Evolutionary conservation across 2,113 vertebrate species (phyloP).

Genomic region (Bambusicola thoracicus): DNA sequence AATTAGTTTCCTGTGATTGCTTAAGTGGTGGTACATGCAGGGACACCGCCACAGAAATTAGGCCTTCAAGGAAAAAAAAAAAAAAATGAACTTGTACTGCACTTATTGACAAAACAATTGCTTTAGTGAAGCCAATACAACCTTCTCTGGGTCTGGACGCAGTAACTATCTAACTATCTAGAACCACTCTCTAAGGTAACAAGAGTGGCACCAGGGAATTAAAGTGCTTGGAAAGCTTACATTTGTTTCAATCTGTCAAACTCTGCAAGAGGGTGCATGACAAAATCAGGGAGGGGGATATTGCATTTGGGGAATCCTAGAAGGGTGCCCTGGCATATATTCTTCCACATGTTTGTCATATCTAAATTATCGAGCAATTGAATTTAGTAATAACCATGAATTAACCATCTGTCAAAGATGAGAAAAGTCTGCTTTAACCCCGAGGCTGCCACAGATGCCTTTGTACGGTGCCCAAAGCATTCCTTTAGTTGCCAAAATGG

Average conservation of each 20-base stretch:
- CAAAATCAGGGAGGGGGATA: neutral
- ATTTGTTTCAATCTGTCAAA: conserved; percentile 28
- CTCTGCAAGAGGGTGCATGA: neutral
- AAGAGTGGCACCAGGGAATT: neutral
- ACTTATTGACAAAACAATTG: neutral
- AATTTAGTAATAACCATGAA: conserved; percentile 60
- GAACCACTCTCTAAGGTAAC: neutral
- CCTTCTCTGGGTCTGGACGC: neutral
- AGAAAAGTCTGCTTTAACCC: conserved; percentile 50
- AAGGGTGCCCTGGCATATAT: conserved; percentile 54
- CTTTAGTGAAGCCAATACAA: neutral
- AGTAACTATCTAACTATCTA: neutral
- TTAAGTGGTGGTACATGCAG: neutral
- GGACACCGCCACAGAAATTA: neutral
- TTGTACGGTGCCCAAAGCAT: conserved; percentile 27
- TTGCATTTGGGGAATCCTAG: conserved; percentile 21
- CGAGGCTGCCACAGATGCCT: conserved; percentile 23
- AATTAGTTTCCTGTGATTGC: neutral
- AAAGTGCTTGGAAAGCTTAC: neutral
- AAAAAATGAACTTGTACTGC: neutral
- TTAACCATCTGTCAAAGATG: conserved; percentile 63
- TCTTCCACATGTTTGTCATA: conserved; percentile 53
- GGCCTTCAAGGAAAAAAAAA: neutral
- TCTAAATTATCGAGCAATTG: conserved; percentile 59
- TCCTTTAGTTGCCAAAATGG: conserved; percentile 32